These are phyloP conservation scores for Sapajus apella DNA, from an alignment of 2,113 vertebrate genomes.

Conservation along the genomic window DNA sequence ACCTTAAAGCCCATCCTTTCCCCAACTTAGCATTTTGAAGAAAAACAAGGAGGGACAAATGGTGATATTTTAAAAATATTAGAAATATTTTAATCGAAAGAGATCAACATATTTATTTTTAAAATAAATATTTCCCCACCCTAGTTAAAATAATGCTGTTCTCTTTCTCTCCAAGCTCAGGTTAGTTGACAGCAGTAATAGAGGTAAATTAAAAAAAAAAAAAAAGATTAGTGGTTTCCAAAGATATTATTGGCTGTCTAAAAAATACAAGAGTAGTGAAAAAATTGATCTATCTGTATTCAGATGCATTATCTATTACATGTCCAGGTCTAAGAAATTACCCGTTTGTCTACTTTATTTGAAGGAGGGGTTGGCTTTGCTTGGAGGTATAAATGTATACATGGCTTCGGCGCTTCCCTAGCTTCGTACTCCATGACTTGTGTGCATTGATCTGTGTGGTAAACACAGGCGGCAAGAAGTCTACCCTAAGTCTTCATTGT, in stretches of 20 bases:
- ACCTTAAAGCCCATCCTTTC: not conserved
- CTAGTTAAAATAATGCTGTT: not conserved
- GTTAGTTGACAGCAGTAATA: not conserved
- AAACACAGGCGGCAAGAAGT: not conserved
- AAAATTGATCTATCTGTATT: not conserved
- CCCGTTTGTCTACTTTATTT: not conserved
- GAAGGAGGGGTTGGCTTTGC: not conserved
- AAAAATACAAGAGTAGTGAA: not conserved
- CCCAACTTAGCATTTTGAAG: not conserved
- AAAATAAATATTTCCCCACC: not conserved
- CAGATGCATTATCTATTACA: not conserved
- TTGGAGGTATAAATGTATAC: not conserved
- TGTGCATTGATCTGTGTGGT: not conserved
- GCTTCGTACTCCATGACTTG: rapidly evolving
- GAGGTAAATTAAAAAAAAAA: not conserved
- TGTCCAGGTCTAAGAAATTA: not conserved
- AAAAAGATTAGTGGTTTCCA: not conserved
- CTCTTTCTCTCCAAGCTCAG: not conserved
- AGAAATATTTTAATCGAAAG: not conserved
- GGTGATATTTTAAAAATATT: not conserved
- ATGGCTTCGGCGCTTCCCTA: not conserved
- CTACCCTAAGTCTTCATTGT: not conserved
- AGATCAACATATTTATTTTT: not conserved
- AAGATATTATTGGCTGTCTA: not conserved
- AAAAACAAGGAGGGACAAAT: not conserved